A percentile compares a stretch with the other conserved stretches of the same genome.
Conservation (phyloP, 1,140 invertebrate genomes). For the Monochamus saltuarius region DNA sequence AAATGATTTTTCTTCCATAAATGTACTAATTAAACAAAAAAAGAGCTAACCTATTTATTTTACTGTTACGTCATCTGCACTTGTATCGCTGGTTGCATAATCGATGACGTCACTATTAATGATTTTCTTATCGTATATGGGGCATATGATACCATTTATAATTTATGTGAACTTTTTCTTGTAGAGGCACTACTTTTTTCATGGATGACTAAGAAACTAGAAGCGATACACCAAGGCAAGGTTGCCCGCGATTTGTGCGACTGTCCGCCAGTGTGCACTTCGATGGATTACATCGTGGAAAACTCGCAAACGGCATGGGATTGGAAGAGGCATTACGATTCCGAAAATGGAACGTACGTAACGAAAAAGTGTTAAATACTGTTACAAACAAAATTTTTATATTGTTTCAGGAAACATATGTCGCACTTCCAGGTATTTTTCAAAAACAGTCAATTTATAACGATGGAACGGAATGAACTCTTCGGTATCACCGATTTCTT, state of each 20-base stretch:
- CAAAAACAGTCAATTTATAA: slow-evolving; percentile 64
- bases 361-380: background rate
- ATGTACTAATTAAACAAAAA: too few relatives aligned
- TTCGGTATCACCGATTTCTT: slow-evolving; percentile 65
- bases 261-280: slow-evolving; percentile 1
- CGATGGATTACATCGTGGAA: slow-evolving; percentile 1
- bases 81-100: too few relatives aligned
- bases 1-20: too few relatives aligned
- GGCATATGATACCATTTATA: background rate
- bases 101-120: too few relatives aligned
- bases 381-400: background rate
- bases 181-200: background rate
- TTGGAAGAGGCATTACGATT: background rate
- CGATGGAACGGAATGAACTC: slow-evolving; percentile 61
- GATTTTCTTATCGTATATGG: too few relatives aligned
- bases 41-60: too few relatives aligned
- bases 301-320: background rate
- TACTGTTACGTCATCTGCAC: too few relatives aligned
- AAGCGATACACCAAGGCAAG: background rate
- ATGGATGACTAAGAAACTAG: background rate
- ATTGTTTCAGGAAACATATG: slow-evolving; percentile 44
- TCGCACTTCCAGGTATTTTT: slow-evolving; percentile 57
- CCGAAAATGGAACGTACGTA: background rate
- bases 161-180: background rate
- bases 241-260: background rate